phyloP scores from a whole-genome alignment of 1,140 invertebrate species.

The Cylas formicarius region DNA sequence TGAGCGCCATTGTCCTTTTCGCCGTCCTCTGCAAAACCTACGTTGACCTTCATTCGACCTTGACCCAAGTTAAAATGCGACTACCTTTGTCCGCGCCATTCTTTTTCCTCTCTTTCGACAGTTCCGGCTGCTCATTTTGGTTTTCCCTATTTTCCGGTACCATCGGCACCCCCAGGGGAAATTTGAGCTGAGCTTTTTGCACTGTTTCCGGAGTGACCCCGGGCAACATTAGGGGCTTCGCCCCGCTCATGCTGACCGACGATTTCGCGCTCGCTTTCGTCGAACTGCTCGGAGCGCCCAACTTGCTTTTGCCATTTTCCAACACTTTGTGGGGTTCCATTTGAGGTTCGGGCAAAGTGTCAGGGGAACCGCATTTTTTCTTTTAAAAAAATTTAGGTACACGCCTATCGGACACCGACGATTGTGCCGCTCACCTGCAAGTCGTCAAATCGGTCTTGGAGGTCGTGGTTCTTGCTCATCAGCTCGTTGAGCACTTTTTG shows the following conservation, averaged over 20 bases:
- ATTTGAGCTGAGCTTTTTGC: constrained; percentile 14
- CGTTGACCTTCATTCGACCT: constrained; percentile 24
- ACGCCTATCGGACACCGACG: neutral
- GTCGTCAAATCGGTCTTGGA: constrained; percentile 8
- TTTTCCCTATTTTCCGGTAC: constrained; percentile 27
- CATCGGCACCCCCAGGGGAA: constrained; percentile 33
- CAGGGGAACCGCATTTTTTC: constrained; percentile 10
- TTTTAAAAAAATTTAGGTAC: neutral
- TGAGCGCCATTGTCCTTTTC: constrained; percentile 36
- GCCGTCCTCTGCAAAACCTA: constrained; percentile 26
- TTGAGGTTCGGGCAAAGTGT: neutral
- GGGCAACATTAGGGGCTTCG: constrained; percentile 25
- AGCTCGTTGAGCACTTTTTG: constrained; percentile 11
- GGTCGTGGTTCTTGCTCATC: constrained; percentile 7
- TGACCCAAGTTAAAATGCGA: constrained; percentile 4
- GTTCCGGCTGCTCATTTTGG: constrained; percentile 28
- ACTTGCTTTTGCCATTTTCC: constrained; percentile 11
- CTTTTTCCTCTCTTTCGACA: constrained; percentile 19
- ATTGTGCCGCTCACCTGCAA: constrained; percentile 4
- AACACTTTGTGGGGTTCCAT: constrained; percentile 24
- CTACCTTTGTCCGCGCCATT: constrained; percentile 6
- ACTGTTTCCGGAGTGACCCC: constrained; percentile 30
- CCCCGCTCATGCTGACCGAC: constrained; percentile 15
- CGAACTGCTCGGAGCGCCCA: constrained; percentile 19
- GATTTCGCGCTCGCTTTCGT: constrained; percentile 22